Conservation (phyloP, 2,797 vertebrate genomes). For the Gouania willdenowi region DNA sequence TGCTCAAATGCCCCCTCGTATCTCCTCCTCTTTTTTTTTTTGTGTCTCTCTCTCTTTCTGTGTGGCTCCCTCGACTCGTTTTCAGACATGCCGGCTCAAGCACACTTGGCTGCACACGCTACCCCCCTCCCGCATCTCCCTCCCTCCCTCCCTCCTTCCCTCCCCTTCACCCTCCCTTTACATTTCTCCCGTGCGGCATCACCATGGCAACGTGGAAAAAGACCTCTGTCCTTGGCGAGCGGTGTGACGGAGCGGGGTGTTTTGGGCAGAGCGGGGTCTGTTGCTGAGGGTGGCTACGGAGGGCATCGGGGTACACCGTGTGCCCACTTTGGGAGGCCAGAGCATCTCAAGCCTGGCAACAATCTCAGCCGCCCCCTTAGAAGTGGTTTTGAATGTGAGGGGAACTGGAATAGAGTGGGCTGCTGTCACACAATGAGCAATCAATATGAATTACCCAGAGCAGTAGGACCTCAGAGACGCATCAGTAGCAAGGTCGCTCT, state of each 20-base stretch:
- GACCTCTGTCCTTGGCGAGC: slow-evolving; percentile 78
- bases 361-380: slow-evolving; percentile 24
- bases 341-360: slow-evolving; percentile 50
- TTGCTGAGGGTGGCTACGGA: slow-evolving; percentile 18
- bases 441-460: slow-evolving; percentile 76
- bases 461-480: slow-evolving; percentile 70
- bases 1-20: slow-evolving; percentile 52
- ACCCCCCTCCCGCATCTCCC: slow-evolving; percentile 40
- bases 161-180: slow-evolving; percentile 52
- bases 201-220: slow-evolving; percentile 81
- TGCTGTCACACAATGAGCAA: slow-evolving; percentile 74
- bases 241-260: slow-evolving; percentile 68
- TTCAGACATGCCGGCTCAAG: slow-evolving; percentile 75
- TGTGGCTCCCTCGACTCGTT: slow-evolving; percentile 60
- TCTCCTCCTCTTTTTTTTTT: slow-evolving; percentile 20
- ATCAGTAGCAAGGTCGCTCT: slow-evolving; percentile 71
- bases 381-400: slow-evolving; percentile 42
- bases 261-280: slow-evolving; percentile 31
- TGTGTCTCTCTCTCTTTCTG: slow-evolving; percentile 13
- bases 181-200: slow-evolving; percentile 77
- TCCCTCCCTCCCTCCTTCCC: slow-evolving; percentile 37
- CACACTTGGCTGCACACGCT: slow-evolving; percentile 77
- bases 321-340: slow-evolving; percentile 63
- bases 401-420: slow-evolving; percentile 56
- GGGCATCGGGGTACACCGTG: slow-evolving; percentile 35